Percentiles rank a stretch among this genome's conserved stretches.
Evolutionary conservation across 2,888 invertebrate genomes (phyloP).

Genomic region (Acrocyrtus sp.): DNA sequence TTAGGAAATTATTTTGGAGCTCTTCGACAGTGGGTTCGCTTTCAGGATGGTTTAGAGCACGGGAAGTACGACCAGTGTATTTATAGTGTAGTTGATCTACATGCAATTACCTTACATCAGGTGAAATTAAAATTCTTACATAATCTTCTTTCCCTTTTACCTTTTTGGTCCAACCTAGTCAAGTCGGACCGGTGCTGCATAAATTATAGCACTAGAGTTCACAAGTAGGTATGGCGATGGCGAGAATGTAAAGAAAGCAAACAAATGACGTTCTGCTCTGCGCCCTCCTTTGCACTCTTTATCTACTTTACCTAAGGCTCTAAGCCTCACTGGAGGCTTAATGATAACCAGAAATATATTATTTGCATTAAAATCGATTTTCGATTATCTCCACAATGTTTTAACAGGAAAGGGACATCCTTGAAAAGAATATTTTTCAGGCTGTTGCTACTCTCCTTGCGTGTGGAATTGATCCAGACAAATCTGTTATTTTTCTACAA

Average conservation of each 20-base stretch:
- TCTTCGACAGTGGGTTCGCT: slow-evolving; percentile 83
- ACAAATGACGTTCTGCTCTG: too few species aligned
- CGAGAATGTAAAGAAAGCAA: too few species aligned
- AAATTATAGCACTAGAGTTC: too few species aligned
- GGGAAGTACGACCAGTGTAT: slow-evolving; percentile 72
- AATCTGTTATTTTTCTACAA: slow-evolving; percentile 87
- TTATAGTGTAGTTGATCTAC: slow-evolving; percentile 90
- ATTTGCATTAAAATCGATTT: neutral
- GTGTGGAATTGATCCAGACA: slow-evolving; percentile 87
- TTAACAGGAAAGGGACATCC: slow-evolving; percentile 71
- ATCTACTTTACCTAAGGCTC: too few species aligned
- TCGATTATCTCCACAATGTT: slow-evolving; percentile 55
- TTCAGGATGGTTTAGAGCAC: slow-evolving; percentile 75
- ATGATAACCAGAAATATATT: too few species aligned
- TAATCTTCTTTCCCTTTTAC: too few species aligned
- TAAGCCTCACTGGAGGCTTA: too few species aligned
- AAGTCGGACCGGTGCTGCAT: too few species aligned
- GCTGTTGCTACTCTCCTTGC: slow-evolving; percentile 88
- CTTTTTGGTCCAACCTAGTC: too few species aligned
- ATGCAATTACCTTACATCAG: slow-evolving; percentile 88
- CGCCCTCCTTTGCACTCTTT: too few species aligned
- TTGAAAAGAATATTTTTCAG: slow-evolving; percentile 76
- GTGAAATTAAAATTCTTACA: slow-evolving; percentile 68
- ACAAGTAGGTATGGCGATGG: too few species aligned
- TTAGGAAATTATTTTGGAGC: slow-evolving; percentile 98